Percentiles rank a stretch among this genome's conserved stretches.
phyloP scores from a whole-genome alignment of 2,888 invertebrate species.

The Amblyteles armatorius region DNA sequence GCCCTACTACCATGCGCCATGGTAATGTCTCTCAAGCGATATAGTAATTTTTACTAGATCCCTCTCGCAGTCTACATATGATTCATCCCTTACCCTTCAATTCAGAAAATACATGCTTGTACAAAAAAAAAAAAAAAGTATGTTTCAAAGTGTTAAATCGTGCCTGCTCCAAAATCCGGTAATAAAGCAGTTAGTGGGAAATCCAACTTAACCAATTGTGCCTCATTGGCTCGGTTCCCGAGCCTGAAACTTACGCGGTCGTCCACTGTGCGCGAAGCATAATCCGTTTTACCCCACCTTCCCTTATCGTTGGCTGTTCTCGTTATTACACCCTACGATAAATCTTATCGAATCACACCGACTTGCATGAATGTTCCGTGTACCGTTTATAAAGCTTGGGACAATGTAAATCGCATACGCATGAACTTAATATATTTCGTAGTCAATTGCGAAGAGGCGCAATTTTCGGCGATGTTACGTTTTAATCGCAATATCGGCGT shows the following conservation, averaged over 20 bases:
- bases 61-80: no score
- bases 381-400: slow-evolving; percentile 11
- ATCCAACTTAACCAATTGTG: no score
- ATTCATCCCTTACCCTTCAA: no score
- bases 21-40: no score
- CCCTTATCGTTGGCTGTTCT: not conserved
- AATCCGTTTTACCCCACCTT: not conserved
- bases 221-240: not conserved
- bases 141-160: no score
- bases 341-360: slow-evolving; percentile 17
- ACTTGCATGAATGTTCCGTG: slow-evolving; percentile 28
- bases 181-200: no score
- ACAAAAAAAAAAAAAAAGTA: no score
- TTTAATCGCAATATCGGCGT: slow-evolving; percentile 28
- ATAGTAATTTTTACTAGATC: no score
- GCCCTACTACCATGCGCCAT: no score
- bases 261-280: not conserved
- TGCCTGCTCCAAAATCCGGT: no score
- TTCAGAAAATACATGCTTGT: no score
- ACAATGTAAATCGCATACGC: slow-evolving; percentile 33
- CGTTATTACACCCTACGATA: not conserved
- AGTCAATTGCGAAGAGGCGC: slow-evolving; percentile 40
- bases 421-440: slow-evolving; percentile 21
- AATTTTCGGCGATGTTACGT: slow-evolving; percentile 36
- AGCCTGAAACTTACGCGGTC: not conserved